Conservation (phyloP, 1,140 invertebrate genomes). For the Sweltsa coloradensis region DNA sequence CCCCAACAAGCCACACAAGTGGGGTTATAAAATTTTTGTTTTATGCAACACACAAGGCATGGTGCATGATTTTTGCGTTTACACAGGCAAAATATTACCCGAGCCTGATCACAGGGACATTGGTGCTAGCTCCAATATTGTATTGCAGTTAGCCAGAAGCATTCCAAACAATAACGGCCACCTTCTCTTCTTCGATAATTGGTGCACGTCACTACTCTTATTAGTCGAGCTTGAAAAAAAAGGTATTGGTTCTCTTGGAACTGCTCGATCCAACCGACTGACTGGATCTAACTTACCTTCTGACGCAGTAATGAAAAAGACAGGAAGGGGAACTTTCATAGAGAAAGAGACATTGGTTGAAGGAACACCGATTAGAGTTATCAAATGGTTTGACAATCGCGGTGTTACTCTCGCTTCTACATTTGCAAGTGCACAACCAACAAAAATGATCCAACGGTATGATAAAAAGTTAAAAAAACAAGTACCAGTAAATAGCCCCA, state of each 20-base stretch:
- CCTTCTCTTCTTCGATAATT: constrained; percentile 5
- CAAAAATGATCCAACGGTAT: neutral
- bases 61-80: constrained; percentile 31
- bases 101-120: neutral
- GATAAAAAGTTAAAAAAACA: neutral
- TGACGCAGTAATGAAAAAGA: constrained; percentile 1
- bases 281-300: constrained; percentile 21
- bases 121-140: neutral
- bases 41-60: constrained; percentile 25
- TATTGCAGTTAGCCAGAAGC: neutral
- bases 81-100: constrained; percentile 20
- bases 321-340: neutral
- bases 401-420: neutral
- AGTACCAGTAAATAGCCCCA: neutral
- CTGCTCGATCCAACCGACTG: constrained; percentile 26
- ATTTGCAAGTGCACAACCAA: neutral
- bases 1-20: constrained; percentile 30
- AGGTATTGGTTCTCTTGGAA: constrained; percentile 26
- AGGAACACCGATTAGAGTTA: constrained; percentile 10
- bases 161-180: neutral
- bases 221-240: constrained; percentile 12
- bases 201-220: constrained; percentile 16
- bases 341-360: neutral
- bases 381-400: constrained; percentile 1
- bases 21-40: constrained; percentile 32